Base-by-base conservation (phyloP, 2,113 vertebrate genomes). In the Casuarius casuarius region DNA sequence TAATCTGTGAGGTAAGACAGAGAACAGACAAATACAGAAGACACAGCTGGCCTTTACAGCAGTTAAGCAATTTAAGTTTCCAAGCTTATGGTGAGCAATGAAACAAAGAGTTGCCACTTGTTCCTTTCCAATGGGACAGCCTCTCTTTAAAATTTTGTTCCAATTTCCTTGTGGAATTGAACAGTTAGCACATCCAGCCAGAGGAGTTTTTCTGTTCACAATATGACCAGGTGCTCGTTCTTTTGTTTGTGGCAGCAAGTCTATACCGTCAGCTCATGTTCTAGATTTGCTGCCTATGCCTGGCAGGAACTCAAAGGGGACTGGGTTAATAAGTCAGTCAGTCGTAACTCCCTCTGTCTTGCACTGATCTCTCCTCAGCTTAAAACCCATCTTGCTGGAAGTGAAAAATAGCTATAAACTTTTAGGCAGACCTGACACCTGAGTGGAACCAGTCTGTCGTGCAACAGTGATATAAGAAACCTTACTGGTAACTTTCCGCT, bases 351-450 rank as follows among this genome's bases (percentile, higher is more conserved):
- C 26, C 66, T 56, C 31, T 1, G 1, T 65, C 18, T 84, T 74
- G 28, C 58, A 70, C 23, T 85, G 22, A 28, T 25, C 21, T 42
- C 40, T 82, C 31, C 28, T 23, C 52, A 66, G 9, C 20, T 31
- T 14, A 62, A 93, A 92, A 3, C 7, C 10, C 51, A 42, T 46
- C 14, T 82, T 75, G 95, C 80, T 76, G 81, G 84, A 96, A 97
- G 72, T 78, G 70, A 96, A 85, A 95, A 85, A 77, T 44, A 92
- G 38, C 73, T 92, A 91, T 68, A 20, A 44, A 5, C 62, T 85
- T 88, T 14, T 63, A 88, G 94, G 75, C 86, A 94, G 94, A 90
- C 70, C 14, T 61, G 90, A 96, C 96, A 96, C 81, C 87, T 89
- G 87, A 96, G 90, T 85, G 62, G 84, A 97, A 61, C 20, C 9